Conservation (phyloP, 1,140 invertebrate species). For the Caenorhabditis latens region DNA sequence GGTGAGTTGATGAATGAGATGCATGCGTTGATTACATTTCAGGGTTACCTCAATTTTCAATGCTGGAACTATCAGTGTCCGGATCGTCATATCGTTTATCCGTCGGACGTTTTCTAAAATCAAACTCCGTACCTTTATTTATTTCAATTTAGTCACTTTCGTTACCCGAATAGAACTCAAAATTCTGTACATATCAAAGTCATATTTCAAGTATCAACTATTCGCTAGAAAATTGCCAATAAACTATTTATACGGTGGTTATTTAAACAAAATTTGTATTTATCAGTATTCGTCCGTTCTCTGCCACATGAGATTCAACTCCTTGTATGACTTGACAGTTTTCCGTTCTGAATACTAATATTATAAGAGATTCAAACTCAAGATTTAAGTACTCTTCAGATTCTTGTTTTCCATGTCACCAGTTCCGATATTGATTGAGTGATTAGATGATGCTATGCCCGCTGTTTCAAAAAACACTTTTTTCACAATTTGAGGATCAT, state of each 20-base stretch:
- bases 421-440: not conserved
- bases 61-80: slow-evolving; percentile 8
- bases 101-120: not conserved
- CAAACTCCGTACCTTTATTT: not conserved
- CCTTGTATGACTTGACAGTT: not conserved
- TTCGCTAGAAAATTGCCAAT: not conserved
- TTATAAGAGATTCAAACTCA: not conserved
- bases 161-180: no score
- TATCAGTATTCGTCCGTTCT: not conserved
- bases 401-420: not conserved
- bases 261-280: not conserved
- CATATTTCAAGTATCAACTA: not conserved
- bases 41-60: slow-evolving; percentile 10
- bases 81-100: not conserved
- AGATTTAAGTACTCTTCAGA: not conserved
- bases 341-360: not conserved
- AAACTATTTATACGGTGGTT: not conserved
- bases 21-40: not conserved
- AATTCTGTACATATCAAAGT: not conserved
- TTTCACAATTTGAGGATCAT: slow-evolving; percentile 33
- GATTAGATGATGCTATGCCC: not conserved
- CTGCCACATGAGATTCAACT: slow-evolving; percentile 23
- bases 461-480: slow-evolving; percentile 16
- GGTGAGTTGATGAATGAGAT: not conserved
- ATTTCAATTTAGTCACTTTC: no score